Evolutionary conservation across 2,888 invertebrate species (phyloP).

Genomic region (Tetranychus piercei): DNA sequence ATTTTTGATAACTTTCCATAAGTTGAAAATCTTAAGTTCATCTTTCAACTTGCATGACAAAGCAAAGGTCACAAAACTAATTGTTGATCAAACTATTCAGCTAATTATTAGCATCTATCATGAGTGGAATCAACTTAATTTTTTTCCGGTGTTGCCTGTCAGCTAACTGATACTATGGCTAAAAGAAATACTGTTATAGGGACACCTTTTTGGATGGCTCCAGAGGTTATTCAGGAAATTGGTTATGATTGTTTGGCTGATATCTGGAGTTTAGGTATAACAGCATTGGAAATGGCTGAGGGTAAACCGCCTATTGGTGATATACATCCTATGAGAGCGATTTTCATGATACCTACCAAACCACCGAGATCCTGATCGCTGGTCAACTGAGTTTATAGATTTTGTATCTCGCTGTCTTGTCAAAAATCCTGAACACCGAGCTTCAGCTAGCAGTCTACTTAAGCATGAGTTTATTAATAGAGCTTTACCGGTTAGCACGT

Average conservation of each 20-base stretch:
- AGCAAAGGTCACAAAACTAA: too few species aligned
- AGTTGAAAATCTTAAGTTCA: too few species aligned
- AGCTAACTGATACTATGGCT: constrained; percentile 93
- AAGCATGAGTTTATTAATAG: constrained; percentile 73
- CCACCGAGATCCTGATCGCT: constrained; percentile 95
- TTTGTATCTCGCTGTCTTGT: constrained; percentile 58
- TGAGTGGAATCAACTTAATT: too few species aligned
- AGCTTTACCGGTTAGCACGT: constrained; percentile 63
- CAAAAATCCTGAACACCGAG: constrained; percentile 81
- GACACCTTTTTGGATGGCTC: constrained; percentile 96
- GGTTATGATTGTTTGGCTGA: constrained; percentile 98
- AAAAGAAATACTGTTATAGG: constrained; percentile 88
- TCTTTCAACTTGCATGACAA: too few species aligned
- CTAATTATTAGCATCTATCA: too few species aligned
- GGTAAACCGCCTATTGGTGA: constrained; percentile 77
- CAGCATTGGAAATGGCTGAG: constrained; percentile 98
- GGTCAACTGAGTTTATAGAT: constrained; percentile 90
- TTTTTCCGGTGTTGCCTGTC: constrained; percentile 72
- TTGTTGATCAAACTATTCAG: too few species aligned
- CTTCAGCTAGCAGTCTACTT: constrained; percentile 68
- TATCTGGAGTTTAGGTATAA: constrained; percentile 85
- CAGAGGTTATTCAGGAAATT: constrained; percentile 94
- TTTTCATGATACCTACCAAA: constrained; percentile 99
- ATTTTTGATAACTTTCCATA: too few species aligned
- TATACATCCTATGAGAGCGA: constrained; percentile 53